Percentiles rank a stretch among this genome's conserved stretches.
Conservation (phyloP, 2,888 invertebrate genomes). For the Nycteola revayana region DNA sequence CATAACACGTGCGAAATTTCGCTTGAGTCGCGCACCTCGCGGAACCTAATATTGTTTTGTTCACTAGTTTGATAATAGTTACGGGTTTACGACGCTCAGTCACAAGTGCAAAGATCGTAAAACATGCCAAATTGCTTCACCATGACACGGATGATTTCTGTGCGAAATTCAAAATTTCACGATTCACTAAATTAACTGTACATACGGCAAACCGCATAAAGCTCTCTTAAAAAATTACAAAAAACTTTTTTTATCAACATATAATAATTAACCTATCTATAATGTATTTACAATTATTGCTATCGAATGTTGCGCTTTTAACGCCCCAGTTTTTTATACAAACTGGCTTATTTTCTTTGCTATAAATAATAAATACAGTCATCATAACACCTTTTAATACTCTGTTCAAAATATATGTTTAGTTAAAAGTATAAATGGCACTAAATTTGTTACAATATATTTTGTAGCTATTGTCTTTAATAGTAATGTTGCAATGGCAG, state of each 20-base stretch:
- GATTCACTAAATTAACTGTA: slow-evolving; percentile 58
- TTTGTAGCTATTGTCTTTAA: no score
- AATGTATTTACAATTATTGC: slow-evolving; percentile 78
- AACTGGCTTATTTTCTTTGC: slow-evolving; percentile 69
- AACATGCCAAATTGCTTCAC: slow-evolving; percentile 45
- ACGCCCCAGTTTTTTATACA: slow-evolving; percentile 61
- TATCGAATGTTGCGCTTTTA: slow-evolving; percentile 76
- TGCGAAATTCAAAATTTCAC: slow-evolving; percentile 78
- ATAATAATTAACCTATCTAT: slow-evolving; percentile 79
- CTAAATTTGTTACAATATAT: no score
- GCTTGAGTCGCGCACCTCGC: slow-evolving; percentile 15
- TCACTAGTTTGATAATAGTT: slow-evolving; percentile 35
- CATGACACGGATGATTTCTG: slow-evolving; percentile 57
- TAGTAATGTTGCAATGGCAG: no score
- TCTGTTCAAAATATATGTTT: slow-evolving; percentile 41
- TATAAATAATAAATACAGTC: slow-evolving; percentile 60
- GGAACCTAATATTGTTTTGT: slow-evolving; percentile 37
- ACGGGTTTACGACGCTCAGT: slow-evolving; percentile 48
- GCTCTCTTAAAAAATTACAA: slow-evolving; percentile 80
- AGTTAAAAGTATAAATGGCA: slow-evolving; percentile 5
- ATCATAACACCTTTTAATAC: slow-evolving; percentile 41
- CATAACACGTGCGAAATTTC: slow-evolving; percentile 19
- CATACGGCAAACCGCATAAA: slow-evolving; percentile 71
- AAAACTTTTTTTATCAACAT: slow-evolving; percentile 61
- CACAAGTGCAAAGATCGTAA: slow-evolving; percentile 51